These are phyloP conservation scores for Nephila pilipes DNA, from an alignment of 1,140 invertebrate genomes.

Conservation along the genomic window DNA sequence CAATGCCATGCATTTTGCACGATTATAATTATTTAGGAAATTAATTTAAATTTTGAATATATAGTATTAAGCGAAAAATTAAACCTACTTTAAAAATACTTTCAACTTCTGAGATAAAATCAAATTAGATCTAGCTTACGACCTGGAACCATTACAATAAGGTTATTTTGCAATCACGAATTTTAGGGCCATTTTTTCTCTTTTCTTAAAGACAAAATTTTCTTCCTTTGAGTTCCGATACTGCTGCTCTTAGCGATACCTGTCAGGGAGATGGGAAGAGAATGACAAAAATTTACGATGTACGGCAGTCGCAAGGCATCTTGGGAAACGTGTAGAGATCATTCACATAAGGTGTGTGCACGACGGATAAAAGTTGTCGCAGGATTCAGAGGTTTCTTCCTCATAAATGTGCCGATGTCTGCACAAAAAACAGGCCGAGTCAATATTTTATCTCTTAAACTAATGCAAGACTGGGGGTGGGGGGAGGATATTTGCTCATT, in stretches of 20 bases:
- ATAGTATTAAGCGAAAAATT: too few relatives aligned
- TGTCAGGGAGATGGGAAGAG: background rate
- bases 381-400: background rate
- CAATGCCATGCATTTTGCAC: too few relatives aligned
- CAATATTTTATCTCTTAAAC: conserved; percentile 60
- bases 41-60: too few relatives aligned
- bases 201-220: background rate
- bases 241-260: background rate
- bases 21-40: too few relatives aligned
- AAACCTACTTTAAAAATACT: too few relatives aligned
- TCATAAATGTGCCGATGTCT: conserved; percentile 45
- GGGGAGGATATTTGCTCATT: background rate
- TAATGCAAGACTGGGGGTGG: background rate
- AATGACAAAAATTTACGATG: conserved; percentile 14
- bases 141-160: too few relatives aligned
- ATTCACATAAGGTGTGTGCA: background rate
- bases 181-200: too few relatives aligned
- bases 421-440: conserved; percentile 40
- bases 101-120: too few relatives aligned
- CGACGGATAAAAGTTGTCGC: conserved; percentile 25
- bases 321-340: background rate
- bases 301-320: background rate
- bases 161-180: too few relatives aligned
- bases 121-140: too few relatives aligned
- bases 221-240: background rate